phyloP scores from a whole-genome alignment of 2,797 vertebrate species.

The Paratrypauchen microcephalus region DNA sequence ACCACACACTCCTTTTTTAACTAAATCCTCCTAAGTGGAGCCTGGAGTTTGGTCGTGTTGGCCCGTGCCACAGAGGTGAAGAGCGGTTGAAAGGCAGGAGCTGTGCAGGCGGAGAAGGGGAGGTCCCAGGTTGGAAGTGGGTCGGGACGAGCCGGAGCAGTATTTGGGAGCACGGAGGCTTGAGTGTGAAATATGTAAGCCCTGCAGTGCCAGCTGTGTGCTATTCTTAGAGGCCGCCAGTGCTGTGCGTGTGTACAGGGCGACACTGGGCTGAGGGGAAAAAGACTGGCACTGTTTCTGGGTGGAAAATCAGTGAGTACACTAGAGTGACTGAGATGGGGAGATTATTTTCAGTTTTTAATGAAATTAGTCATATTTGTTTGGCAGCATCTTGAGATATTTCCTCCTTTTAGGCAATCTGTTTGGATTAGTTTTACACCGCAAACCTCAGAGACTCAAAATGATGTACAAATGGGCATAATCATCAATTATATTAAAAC shows the following conservation, averaged over 20 bases:
- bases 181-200: constrained; percentile 79
- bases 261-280: constrained; percentile 63
- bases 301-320: constrained; percentile 35
- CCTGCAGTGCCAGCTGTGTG: constrained; percentile 79
- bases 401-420: constrained; percentile 5
- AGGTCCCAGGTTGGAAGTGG: constrained; percentile 60
- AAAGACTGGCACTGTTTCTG: constrained; percentile 55
- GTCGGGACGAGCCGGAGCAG: constrained; percentile 61
- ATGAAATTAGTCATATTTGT: constrained; percentile 10
- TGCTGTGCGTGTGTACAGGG: constrained; percentile 59
- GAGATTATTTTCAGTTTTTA: constrained; percentile 2
- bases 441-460: constrained; percentile 1
- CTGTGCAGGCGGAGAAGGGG: background rate
- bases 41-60: constrained; percentile 58
- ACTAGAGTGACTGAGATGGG: constrained; percentile 12
- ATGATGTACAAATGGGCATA: background rate
- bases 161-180: constrained; percentile 71
- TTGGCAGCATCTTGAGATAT: constrained; percentile 3
- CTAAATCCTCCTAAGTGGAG: constrained; percentile 57
- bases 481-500: background rate
- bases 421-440: constrained; percentile 12
- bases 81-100: constrained; percentile 60
- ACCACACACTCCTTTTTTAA: constrained; percentile 31
- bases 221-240: constrained; percentile 77
- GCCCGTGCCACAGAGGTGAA: constrained; percentile 65